Base-by-base conservation (phyloP, 2,113 vertebrate genomes). In the Puntigrus tetrazona region DNA sequence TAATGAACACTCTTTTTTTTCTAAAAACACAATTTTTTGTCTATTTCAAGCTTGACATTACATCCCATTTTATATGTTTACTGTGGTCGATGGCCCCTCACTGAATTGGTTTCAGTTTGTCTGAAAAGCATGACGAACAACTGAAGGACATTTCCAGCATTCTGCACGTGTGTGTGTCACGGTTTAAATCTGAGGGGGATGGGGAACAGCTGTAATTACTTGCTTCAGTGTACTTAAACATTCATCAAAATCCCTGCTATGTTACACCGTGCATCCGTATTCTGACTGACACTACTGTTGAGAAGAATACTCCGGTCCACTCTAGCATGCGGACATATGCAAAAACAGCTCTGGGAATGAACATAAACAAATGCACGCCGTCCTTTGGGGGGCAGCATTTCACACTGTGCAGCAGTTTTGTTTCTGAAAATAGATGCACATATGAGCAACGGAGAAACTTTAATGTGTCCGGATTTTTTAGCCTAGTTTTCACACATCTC, bases 141-240 rank as follows among this genome's bases (percentile, higher is more conserved):
- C 82, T 88, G 84, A 88, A 88, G 84, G 87, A 84, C 87, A 77
- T 88, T 87, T 80, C 25, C 72, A 76, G 36, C 41, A 16, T 76
- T 45, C 18, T 47, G 74, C 38, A 57, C 36, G 43, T 18, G 67
- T 85, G 81, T 78, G 83, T 79, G 79, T 75, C 79, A 80, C 4
- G 57, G 55, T 80, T 80, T 31, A 80, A 69, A 81, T 52, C 29
- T 13, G 45, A 70, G 65, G 29, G 43, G 43, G 31, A 36, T 52
- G 45, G 14, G 79, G 13, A 52, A 27, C 31, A 67, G 16, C 29
- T 67, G 22, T 55, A 34, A 70, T 70, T 55, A 20, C 45, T 38
- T 36, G 29, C 10, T 52, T 52, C 79, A 70, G 4, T 36, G 20
- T 70, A 52, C 45, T 70, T 80, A 65, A 45, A 67, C 77, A 63